Base-by-base conservation (phyloP, 2,113 vertebrate species). In the Varanus komodoensis region DNA sequence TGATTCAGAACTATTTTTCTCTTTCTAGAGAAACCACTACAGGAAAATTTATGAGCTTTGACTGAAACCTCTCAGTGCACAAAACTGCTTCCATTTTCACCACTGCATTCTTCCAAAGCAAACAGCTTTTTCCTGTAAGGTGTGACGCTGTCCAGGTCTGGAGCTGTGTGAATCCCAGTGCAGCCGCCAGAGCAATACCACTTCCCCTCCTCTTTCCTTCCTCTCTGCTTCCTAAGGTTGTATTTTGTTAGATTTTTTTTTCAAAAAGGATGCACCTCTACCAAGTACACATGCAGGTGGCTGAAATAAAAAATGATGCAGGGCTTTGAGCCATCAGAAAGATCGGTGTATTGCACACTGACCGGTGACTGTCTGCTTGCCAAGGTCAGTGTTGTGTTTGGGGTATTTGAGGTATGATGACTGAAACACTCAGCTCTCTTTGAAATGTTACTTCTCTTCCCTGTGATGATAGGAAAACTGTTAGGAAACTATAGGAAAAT, bases 181-280 rank as follows among this genome's bases (percentile, higher is more conserved):
- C 96, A 96, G 93, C 97, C 97, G 94, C 93, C 71, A 89, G 92
- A 95, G 96, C 96, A 96, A 94, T 95, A 93, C 95, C 86, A 90
- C 94, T 98, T 98, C 97, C 97, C 97, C 97, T 97, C 97, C 92
- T 94, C 91, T 95, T 97, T 98, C 97, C 97, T 98, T 97, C 98
- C 98, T 98, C 95, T 92, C 93, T 64, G 50, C 85, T 97, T 97
- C 96, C 96, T 67, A 61, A 89, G 90, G 95, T 91, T 92, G 89
- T 73, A 64, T 95, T 92, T 95, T 93, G 95, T 93, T 91, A 95
- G 90, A 93, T 96, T 82, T 92, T 93, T 64, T 64, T 48, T 5
- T 25, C 83, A 95, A 86, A 88, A 87, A 77, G 44, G 80, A 74
- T 83, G 88, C 25, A 8, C 34, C 23, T 50, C 90, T 68, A 48